Evolutionary conservation across 2,113 vertebrate species (phyloP).

Genomic region (Hippocampus abdominalis): DNA sequence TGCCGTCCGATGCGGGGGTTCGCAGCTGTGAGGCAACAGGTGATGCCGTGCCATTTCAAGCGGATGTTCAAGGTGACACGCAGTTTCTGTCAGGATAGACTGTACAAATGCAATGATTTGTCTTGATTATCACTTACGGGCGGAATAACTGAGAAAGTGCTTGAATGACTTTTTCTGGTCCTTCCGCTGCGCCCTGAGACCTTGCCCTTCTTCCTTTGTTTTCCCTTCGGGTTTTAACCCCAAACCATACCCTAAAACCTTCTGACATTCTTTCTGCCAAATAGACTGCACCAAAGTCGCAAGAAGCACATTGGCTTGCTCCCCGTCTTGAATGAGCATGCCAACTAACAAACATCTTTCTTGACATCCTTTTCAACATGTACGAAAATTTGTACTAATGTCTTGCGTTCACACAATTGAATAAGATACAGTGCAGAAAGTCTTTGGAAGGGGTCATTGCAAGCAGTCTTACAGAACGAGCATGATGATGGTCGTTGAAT

Average conservation of each 20-base stretch:
- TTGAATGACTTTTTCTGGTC: background rate
- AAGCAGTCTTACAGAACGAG: no score
- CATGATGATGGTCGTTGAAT: no score
- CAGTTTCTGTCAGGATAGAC: slow-evolving; percentile 16
- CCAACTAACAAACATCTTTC: background rate
- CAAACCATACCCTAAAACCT: background rate
- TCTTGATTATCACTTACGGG: background rate
- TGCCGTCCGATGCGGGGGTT: slow-evolving; percentile 55
- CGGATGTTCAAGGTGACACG: slow-evolving; percentile 75
- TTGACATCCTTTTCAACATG: no score
- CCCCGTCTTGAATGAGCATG: background rate
- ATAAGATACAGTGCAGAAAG: background rate
- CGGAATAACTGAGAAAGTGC: background rate
- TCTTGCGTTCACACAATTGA: background rate
- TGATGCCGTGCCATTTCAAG: slow-evolving; percentile 63
- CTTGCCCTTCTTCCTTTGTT: background rate
- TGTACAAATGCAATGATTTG: background rate
- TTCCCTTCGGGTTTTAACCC: background rate
- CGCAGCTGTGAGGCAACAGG: slow-evolving; percentile 66
- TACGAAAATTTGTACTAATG: background rate
- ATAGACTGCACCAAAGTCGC: background rate
- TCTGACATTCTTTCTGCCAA: background rate
- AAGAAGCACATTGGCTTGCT: background rate
- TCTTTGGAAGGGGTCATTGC: background rate
- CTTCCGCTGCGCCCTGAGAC: background rate